A percentile compares a stretch with the other conserved stretches of the same genome.
Evolutionary conservation across 2,113 vertebrate species (phyloP).

Genomic region (Ceyx cyanopectus): DNA sequence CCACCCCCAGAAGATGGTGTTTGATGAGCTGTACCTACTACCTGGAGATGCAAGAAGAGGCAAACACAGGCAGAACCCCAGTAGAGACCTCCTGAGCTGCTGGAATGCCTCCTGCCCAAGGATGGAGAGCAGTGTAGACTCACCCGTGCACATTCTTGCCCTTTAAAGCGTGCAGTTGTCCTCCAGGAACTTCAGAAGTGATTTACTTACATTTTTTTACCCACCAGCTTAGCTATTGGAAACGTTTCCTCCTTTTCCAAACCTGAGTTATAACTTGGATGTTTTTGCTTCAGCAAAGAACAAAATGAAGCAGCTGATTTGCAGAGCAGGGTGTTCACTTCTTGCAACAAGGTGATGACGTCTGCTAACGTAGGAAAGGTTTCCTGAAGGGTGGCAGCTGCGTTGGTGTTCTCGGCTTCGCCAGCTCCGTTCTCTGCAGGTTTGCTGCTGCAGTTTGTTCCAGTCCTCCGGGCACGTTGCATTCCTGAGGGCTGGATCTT

Average conservation of each 20-base stretch:
- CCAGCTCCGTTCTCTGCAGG: not conserved
- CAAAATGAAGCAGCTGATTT: not conserved
- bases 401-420: not conserved
- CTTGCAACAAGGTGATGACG: accelerated
- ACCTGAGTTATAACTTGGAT: not conserved
- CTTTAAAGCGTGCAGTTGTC: not conserved
- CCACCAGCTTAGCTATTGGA: not conserved
- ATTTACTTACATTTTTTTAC: not conserved
- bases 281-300: not conserved
- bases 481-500: not conserved
- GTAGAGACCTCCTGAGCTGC: not conserved
- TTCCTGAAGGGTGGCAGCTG: not conserved
- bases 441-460: not conserved
- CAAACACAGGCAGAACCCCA: not conserved
- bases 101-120: not conserved
- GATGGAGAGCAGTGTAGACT: not conserved
- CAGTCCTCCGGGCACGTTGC: not conserved
- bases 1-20: not conserved
- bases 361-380: accelerated
- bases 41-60: not conserved
- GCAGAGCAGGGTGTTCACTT: not conserved
- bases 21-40: not conserved
- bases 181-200: not conserved
- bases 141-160: not conserved
- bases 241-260: not conserved